Conservation (phyloP, 2,113 vertebrate genomes). For the Stomatorhinus ivindoensis region DNA sequence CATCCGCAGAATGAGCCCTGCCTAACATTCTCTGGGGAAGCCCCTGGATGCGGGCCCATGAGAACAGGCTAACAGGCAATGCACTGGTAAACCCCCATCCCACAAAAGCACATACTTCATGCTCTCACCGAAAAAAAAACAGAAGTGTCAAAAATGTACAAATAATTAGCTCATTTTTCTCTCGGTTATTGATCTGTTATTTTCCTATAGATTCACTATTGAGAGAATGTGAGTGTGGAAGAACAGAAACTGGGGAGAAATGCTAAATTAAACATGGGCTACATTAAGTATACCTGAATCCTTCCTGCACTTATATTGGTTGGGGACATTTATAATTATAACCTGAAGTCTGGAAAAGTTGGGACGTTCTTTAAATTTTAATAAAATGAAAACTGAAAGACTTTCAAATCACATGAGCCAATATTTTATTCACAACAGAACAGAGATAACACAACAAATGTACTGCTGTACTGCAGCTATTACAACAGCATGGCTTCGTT, state of each 20-base stretch:
- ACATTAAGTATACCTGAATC: not conserved
- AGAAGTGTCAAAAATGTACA: not conserved
- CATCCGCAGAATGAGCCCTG: not conserved
- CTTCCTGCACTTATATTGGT: not conserved
- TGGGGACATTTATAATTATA: not conserved
- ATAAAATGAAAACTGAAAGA: too few relatives aligned
- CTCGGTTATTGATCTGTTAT: not conserved
- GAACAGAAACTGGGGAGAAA: not conserved
- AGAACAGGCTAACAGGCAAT: conserved; percentile 1
- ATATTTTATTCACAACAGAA: too few relatives aligned
- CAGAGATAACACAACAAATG: too few relatives aligned
- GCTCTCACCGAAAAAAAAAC: not conserved
- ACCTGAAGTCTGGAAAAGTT: too few relatives aligned
- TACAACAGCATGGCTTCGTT: too few relatives aligned
- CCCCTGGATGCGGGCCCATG: not conserved
- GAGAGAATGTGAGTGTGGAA: not conserved
- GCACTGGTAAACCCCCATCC: not conserved
- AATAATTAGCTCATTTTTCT: not conserved
- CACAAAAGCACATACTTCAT: not conserved
- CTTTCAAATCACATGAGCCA: too few relatives aligned
- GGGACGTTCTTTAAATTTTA: too few relatives aligned
- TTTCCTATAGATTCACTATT: not conserved
- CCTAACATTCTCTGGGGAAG: not conserved
- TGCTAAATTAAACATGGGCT: not conserved
- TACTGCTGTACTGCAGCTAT: too few relatives aligned